Evolutionary conservation across 2,888 invertebrate species (phyloP).

Genomic region (Eumerus sabulonum): DNA sequence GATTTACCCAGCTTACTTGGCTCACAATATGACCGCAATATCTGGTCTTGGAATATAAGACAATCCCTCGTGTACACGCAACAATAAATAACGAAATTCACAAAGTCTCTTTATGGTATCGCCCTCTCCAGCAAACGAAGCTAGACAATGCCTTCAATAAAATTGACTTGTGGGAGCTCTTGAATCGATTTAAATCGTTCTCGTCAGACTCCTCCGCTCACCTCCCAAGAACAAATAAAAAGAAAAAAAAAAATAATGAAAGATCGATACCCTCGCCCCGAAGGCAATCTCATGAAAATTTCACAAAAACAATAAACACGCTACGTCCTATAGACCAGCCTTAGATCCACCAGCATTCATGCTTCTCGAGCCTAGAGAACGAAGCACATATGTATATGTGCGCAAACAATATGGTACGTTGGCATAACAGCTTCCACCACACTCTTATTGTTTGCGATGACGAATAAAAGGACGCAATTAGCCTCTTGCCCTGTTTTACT

Average conservation of each 20-base stretch:
- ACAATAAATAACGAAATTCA: background rate
- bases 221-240: background rate
- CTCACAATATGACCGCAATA: too few species aligned
- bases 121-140: background rate
- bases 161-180: background rate
- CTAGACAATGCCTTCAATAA: background rate
- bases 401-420: too few species aligned
- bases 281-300: slow-evolving; percentile 16
- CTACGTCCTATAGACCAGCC: background rate
- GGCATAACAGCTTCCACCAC: too few species aligned
- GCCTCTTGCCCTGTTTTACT: slow-evolving; percentile 5
- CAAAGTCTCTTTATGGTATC: slow-evolving; percentile 1
- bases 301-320: slow-evolving; percentile 22
- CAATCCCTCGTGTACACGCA: too few species aligned
- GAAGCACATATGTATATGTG: too few species aligned
- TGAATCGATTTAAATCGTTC: background rate
- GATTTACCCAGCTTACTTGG: too few species aligned
- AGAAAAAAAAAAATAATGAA: slow-evolving; percentile 9
- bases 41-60: too few species aligned
- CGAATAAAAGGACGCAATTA: slow-evolving; percentile 14
- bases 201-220: background rate
- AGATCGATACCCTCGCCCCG: slow-evolving; percentile 1
- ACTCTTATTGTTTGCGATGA: background rate
- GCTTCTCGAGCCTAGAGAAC: too few species aligned
- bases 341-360: too few species aligned